phyloP scores from a whole-genome alignment of 2,888 invertebrate species.

The Alentia gelatinosa region DNA sequence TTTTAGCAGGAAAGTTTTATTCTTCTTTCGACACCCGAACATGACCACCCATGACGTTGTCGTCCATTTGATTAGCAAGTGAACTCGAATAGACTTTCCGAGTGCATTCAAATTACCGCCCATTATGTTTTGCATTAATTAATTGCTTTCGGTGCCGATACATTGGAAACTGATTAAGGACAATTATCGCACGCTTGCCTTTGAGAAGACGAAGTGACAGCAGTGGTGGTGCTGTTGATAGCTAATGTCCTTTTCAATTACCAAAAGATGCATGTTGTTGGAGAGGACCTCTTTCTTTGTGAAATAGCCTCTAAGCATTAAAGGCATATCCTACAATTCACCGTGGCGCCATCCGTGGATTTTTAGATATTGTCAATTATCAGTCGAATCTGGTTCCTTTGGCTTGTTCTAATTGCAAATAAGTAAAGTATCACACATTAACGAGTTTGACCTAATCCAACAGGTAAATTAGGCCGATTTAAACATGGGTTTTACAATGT shows the following conservation, averaged over 20 bases:
- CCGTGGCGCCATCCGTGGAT: no score
- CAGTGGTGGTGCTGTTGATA: not conserved
- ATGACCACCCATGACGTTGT: not conserved
- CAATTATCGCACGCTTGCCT: constrained; percentile 8
- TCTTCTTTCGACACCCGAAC: not conserved
- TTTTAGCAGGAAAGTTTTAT: not conserved
- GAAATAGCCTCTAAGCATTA: not conserved
- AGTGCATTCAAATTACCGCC: constrained; percentile 20
- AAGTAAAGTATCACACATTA: no score
- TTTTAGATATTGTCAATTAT: no score
- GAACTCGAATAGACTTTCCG: not conserved
- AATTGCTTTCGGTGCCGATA: not conserved
- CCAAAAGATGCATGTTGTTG: not conserved
- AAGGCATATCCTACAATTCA: no score
- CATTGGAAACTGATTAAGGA: constrained; percentile 22
- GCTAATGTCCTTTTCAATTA: constrained; percentile 6
- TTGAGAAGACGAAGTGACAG: constrained; percentile 36
- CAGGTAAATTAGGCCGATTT: no score
- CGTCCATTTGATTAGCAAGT: constrained; percentile 2
- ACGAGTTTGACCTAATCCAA: no score
- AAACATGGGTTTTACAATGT: no score
- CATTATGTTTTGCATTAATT: constrained; percentile 32
- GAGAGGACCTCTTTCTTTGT: not conserved
- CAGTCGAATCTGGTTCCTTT: no score
- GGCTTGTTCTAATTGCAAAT: no score